Conservation (phyloP, 2,797 vertebrate genomes). For the Hyperoplus immaculatus region DNA sequence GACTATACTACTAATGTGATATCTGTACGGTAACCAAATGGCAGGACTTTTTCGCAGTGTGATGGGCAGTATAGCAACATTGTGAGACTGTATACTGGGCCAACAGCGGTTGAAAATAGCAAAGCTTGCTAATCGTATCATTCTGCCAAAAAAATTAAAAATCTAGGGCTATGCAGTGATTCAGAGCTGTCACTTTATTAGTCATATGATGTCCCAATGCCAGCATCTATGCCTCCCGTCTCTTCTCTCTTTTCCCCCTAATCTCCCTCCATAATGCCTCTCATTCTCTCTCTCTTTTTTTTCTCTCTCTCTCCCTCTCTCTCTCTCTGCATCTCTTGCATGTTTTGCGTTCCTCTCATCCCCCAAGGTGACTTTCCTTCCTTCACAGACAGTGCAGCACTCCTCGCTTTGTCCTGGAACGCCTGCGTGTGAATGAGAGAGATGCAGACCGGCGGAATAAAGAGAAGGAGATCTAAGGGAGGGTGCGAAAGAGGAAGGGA, state of each 20-base stretch:
- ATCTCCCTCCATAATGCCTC: constrained; percentile 60
- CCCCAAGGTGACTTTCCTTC: constrained; percentile 85
- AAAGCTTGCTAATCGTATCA: constrained; percentile 27
- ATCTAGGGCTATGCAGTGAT: constrained; percentile 54
- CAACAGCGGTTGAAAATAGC: constrained; percentile 7
- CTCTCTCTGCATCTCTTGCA: constrained; percentile 28
- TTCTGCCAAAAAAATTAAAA: not conserved
- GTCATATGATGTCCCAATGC: constrained; percentile 70
- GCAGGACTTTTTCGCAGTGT: constrained; percentile 3
- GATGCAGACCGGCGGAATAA: constrained; percentile 61
- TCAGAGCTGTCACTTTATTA: constrained; percentile 71
- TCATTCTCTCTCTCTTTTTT: constrained; percentile 22
- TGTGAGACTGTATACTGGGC: not conserved
- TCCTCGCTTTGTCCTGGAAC: constrained; percentile 78
- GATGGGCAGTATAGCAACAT: not conserved
- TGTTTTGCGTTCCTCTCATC: constrained; percentile 67
- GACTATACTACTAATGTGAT: not conserved
- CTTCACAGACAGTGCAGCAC: constrained; percentile 81
- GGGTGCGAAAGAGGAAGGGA: constrained; percentile 43
- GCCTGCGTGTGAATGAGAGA: constrained; percentile 74
- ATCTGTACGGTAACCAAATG: constrained; percentile 11
- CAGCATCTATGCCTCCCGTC: constrained; percentile 52
- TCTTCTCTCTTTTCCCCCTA: constrained; percentile 43
- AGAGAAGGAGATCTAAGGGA: constrained; percentile 51
- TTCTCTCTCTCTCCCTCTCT: constrained; percentile 18